Percentiles rank a stretch among this genome's conserved stretches.
Conservation (phyloP, 1,140 invertebrate genomes). For the Drosophila pallidifrons region DNA sequence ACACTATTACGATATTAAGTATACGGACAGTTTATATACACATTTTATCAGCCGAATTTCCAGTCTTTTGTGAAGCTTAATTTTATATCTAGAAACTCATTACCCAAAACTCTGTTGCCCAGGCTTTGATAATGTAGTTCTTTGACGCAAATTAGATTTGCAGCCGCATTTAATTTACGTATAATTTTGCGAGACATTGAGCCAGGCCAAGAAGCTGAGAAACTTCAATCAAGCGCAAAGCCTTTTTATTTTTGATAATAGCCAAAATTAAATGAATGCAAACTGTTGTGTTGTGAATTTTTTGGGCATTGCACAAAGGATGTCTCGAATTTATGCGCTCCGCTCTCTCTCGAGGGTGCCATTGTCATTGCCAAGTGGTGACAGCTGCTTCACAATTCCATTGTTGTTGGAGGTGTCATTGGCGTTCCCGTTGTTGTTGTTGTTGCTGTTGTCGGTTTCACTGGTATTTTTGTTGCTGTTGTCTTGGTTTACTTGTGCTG, state of each 20-base stretch:
- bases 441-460: neutral
- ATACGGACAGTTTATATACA: neutral
- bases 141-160: constrained; percentile 64
- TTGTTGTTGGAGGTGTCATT: neutral
- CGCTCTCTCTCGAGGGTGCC: constrained; percentile 61
- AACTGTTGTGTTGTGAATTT: constrained; percentile 64
- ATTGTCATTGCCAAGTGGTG: constrained; percentile 77
- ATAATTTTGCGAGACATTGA: constrained; percentile 69
- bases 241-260: constrained; percentile 80
- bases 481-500: constrained; percentile 6
- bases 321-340: constrained; percentile 69
- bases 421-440: neutral
- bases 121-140: constrained; percentile 15
- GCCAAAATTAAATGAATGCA: constrained; percentile 81
- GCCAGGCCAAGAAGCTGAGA: constrained; percentile 18
- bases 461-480: constrained; percentile 6
- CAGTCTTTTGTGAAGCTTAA: neutral
- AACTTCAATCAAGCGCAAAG: constrained; percentile 79
- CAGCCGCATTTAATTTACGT: constrained; percentile 62
- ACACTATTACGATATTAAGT: too few relatives aligned
- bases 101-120: neutral
- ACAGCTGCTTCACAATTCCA: constrained; percentile 53
- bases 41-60: neutral
- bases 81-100: neutral
- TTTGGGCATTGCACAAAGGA: constrained; percentile 70